Conservation (phyloP, 2,888 invertebrate species). For the Drymonia ruficornis region DNA sequence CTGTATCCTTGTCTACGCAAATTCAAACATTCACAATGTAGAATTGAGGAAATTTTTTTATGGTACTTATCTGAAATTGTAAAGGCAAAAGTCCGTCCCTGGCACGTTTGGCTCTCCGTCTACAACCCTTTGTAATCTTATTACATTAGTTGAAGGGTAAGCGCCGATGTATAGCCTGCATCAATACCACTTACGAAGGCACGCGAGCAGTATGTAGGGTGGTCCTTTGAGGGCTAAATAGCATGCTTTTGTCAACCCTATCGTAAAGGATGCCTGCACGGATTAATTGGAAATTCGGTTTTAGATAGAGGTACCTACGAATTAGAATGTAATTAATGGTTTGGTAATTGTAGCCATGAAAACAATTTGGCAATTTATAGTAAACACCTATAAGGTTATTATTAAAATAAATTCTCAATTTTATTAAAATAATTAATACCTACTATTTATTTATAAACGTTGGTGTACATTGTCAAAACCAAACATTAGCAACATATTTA, state of each 20-base stretch:
- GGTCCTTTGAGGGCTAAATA: slow-evolving; percentile 42
- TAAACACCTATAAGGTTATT: too few relatives aligned
- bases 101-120: slow-evolving; percentile 49
- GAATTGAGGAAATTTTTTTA: neutral
- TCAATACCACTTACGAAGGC: slow-evolving; percentile 58
- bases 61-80: neutral
- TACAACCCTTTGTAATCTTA: slow-evolving; percentile 79
- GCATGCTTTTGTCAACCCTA: slow-evolving; percentile 37
- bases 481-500: too few relatives aligned
- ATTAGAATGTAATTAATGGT: slow-evolving; percentile 8
- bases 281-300: slow-evolving; percentile 29
- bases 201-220: slow-evolving; percentile 42
- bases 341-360: slow-evolving; percentile 1
- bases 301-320: slow-evolving; percentile 7
- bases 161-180: slow-evolving; percentile 68
- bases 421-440: too few relatives aligned
- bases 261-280: slow-evolving; percentile 20
- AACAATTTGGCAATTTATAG: neutral
- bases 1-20: too few relatives aligned
- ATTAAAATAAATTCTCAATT: too few relatives aligned
- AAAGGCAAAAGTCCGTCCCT: slow-evolving; percentile 42
- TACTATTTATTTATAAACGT: too few relatives aligned
- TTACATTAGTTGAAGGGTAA: slow-evolving; percentile 79
- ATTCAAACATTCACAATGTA: too few relatives aligned
- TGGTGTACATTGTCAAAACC: too few relatives aligned